Evolutionary conservation across 1,140 invertebrate species (phyloP).

Genomic region (Cotesia vestalis): DNA sequence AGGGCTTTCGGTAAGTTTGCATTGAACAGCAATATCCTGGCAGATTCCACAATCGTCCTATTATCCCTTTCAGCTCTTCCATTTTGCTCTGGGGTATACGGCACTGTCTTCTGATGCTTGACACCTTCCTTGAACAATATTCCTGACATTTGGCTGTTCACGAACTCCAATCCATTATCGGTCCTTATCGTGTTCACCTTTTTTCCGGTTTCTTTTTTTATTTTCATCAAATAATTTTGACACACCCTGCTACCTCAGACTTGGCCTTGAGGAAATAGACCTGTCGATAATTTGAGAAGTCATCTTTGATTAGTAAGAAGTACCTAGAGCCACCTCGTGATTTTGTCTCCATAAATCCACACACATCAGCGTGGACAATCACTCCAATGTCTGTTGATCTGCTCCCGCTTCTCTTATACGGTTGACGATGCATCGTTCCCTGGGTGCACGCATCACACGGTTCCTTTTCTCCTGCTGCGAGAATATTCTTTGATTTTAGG

Average conservation of each 20-base stretch:
- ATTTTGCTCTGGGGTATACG: conserved; percentile 61
- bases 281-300: conserved; percentile 47
- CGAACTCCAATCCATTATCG: conserved; percentile 61
- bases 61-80: conserved; percentile 52
- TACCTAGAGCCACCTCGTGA: conserved; percentile 41
- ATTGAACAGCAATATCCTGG: conserved; percentile 26
- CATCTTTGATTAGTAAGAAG: conserved; percentile 52
- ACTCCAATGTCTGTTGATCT: conserved; percentile 17
- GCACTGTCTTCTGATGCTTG: conserved; percentile 51
- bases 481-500: conserved; percentile 22
- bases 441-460: conserved; percentile 32
- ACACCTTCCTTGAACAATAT: conserved; percentile 49
- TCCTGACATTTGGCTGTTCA: conserved; percentile 43
- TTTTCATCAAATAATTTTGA: conserved; percentile 49
- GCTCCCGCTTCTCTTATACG: conserved; percentile 3
- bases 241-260: conserved; percentile 41
- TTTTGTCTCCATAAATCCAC: conserved; percentile 38
- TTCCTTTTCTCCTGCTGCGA: conserved; percentile 37
- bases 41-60: conserved; percentile 33
- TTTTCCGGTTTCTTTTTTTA: conserved; percentile 47
- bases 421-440: conserved; percentile 25
- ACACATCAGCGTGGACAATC: conserved; percentile 42
- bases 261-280: conserved; percentile 56
- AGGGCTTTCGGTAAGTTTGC: conserved; percentile 24
- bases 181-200: conserved; percentile 49